Conservation (phyloP, 1,140 invertebrate genomes). For the Hyposmocoma kahamanoa region DNA sequence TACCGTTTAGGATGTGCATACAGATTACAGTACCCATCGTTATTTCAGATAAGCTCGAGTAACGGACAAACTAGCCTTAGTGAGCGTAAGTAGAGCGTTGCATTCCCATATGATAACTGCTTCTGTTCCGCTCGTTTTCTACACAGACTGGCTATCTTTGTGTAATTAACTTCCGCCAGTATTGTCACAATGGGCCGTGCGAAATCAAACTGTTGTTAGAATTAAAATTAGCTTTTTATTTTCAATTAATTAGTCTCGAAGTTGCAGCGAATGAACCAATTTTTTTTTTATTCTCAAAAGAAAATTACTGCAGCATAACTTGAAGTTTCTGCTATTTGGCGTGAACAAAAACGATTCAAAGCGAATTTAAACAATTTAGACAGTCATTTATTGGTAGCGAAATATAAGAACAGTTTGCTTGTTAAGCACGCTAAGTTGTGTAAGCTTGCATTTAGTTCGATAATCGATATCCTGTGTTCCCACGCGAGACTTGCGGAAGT, state of each 20-base stretch:
- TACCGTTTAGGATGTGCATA: no score
- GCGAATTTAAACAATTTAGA: no score
- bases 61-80: background rate
- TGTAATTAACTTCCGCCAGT: slow-evolving; percentile 41
- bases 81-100: slow-evolving; percentile 58
- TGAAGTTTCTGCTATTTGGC: no score
- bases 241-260: background rate
- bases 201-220: background rate
- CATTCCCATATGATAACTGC: slow-evolving; percentile 56
- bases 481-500: slow-evolving; percentile 15
- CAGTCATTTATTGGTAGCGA: no score
- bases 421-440: background rate
- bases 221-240: no score
- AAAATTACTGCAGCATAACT: no score
- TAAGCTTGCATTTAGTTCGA: background rate
- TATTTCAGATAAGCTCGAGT: no score
- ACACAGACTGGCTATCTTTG: slow-evolving; percentile 46
- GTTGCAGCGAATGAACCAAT: background rate
- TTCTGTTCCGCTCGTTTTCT: slow-evolving; percentile 45
- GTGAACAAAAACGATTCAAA: no score
- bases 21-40: no score
- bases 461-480: slow-evolving; percentile 17
- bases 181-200: background rate
- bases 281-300: no score
- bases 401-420: background rate